Conservation (phyloP, 2,888 invertebrate genomes). For the Himalopsyche japonica region DNA sequence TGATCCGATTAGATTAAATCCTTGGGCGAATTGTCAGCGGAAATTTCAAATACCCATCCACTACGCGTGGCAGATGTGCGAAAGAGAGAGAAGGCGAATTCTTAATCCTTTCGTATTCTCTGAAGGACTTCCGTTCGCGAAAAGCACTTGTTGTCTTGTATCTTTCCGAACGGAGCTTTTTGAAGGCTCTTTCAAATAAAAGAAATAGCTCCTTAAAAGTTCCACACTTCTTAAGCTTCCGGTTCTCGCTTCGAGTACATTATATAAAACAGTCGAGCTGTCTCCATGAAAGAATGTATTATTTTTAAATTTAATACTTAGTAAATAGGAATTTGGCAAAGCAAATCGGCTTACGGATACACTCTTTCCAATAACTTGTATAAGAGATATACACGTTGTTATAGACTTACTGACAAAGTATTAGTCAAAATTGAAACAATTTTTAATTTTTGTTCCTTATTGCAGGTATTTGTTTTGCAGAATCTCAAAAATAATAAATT, state of each 20-base stretch:
- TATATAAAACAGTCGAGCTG: neutral
- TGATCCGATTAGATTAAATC: neutral
- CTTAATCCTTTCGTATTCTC: neutral
- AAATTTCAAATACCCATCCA: neutral
- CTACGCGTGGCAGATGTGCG: neutral
- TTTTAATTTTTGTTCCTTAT: no score
- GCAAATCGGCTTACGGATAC: no score
- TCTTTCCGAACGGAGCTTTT: neutral
- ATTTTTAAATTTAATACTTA: no score
- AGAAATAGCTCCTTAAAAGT: neutral
- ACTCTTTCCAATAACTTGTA: no score
- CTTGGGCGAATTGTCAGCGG: neutral
- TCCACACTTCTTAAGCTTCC: neutral
- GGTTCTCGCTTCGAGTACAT: neutral
- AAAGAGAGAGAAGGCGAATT: neutral
- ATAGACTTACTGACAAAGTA: no score
- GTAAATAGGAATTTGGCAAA: no score
- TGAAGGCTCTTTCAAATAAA: neutral
- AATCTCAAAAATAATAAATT: no score
- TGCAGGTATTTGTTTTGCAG: no score
- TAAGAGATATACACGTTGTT: no score
- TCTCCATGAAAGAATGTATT: no score
- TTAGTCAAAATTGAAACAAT: no score
- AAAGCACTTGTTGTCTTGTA: neutral
- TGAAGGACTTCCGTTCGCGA: neutral